Conservation (phyloP, 1,140 invertebrate species). For the Telenomus remus region DNA sequence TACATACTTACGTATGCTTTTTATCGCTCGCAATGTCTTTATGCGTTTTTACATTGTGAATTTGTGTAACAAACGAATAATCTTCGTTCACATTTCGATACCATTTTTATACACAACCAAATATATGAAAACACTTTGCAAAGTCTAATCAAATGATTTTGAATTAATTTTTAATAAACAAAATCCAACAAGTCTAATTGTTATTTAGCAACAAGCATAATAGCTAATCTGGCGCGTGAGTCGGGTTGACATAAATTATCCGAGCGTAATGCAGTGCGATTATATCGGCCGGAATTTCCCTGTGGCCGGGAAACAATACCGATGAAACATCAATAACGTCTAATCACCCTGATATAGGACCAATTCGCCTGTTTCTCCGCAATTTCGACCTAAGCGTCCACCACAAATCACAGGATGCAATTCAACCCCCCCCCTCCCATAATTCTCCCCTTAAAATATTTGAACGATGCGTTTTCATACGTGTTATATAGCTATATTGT, state of each 20-base stretch:
- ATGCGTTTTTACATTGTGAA: slow-evolving; percentile 46
- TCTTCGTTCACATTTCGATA: no score
- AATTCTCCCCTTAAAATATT: slow-evolving; percentile 38
- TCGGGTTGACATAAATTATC: slow-evolving; percentile 54
- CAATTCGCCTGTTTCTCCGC: slow-evolving; percentile 67
- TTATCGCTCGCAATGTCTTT: slow-evolving; percentile 57
- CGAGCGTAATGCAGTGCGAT: slow-evolving; percentile 52
- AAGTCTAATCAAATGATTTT: no score
- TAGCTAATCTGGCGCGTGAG: slow-evolving; percentile 35
- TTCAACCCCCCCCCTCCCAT: slow-evolving; percentile 45
- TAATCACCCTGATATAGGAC: slow-evolving; percentile 67
- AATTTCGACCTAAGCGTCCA: slow-evolving; percentile 73
- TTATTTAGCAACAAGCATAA: slow-evolving; percentile 46
- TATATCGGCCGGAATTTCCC: slow-evolving; percentile 59
- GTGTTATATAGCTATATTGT: no score
- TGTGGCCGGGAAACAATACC: slow-evolving; percentile 61
- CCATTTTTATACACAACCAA: no score
- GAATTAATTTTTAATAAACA: slow-evolving; percentile 45
- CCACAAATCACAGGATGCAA: slow-evolving; percentile 71
- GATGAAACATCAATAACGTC: slow-evolving; percentile 70
- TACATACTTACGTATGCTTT: slow-evolving; percentile 61
- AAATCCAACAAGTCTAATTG: slow-evolving; percentile 55
- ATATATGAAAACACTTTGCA: no score
- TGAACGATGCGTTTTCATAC: no score
- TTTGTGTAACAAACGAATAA: slow-evolving; percentile 34